These are phyloP conservation scores for Plusia festucae DNA, from an alignment of 2,888 invertebrate species.

Conservation along the genomic window DNA sequence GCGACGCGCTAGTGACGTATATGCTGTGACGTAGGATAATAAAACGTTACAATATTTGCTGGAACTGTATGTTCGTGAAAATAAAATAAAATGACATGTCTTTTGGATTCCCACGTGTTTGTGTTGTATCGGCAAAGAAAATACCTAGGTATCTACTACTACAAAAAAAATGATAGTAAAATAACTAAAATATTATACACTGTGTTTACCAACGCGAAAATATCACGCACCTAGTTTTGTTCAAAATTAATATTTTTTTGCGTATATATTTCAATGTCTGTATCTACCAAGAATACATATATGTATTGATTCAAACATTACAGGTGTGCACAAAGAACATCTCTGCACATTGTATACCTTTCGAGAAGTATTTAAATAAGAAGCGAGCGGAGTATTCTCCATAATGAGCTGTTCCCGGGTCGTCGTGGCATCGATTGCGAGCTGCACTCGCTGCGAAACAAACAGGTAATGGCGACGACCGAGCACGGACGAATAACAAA, in stretches of 20 bases:
- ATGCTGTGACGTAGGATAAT: conserved; percentile 13
- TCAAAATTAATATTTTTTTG: no score
- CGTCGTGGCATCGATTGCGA: conserved; percentile 42
- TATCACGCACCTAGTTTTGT: no score
- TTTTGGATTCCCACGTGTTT: background rate
- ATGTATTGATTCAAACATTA: no score
- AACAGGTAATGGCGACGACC: conserved; percentile 46
- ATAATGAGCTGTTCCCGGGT: conserved; percentile 48
- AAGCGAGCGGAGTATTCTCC: conserved; percentile 47
- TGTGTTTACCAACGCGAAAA: no score
- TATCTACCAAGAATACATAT: no score
- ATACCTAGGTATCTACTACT: no score
- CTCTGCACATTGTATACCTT: conserved; percentile 26
- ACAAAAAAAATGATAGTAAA: no score
- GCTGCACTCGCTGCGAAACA: conserved; percentile 30
- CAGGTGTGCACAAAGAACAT: conserved; percentile 17
- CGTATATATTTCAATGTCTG: no score
- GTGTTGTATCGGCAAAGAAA: background rate
- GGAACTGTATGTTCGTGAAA: conserved; percentile 10
- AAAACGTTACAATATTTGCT: conserved; percentile 11
- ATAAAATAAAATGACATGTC: background rate
- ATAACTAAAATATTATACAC: no score
- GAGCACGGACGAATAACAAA: conserved; percentile 42
- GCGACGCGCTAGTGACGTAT: conserved; percentile 32
- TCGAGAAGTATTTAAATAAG: conserved; percentile 45